A percentile compares a stretch with the other conserved stretches of the same genome.
Evolutionary conservation across 2,797 vertebrate genomes (phyloP).

Genomic region (Myotis pilosus): DNA sequence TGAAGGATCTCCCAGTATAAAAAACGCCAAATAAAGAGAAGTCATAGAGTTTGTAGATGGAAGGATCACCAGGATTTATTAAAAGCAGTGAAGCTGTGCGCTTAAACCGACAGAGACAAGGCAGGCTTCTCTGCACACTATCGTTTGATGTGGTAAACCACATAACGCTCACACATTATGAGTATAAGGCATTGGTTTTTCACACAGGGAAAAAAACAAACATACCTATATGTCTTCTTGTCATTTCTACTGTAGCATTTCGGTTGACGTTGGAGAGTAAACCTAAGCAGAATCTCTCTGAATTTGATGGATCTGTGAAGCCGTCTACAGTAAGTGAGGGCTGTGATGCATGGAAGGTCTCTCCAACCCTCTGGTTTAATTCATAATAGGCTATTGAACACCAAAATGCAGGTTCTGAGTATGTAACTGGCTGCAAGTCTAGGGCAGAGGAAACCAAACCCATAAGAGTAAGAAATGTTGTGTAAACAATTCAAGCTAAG

Average conservation of each 20-base stretch:
- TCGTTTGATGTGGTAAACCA: not conserved
- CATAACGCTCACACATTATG: not conserved
- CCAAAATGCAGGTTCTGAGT: conserved; percentile 98
- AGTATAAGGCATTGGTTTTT: not conserved
- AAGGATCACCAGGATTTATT: not conserved
- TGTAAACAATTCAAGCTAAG: conserved; percentile 44
- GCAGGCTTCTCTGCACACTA: not conserved
- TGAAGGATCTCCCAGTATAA: not conserved
- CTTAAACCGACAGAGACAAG: not conserved
- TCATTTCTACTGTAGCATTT: conserved; percentile 99
- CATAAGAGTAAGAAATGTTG: conserved; percentile 46
- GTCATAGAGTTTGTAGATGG: not conserved
- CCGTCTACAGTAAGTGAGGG: conserved; percentile 97
- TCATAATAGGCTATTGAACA: conserved; percentile 99
- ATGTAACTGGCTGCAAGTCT: conserved; percentile 98
- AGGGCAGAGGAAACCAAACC: conserved; percentile 27
- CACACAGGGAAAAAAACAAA: not conserved
- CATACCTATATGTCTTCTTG: conserved; percentile 96
- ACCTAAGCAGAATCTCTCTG: conserved; percentile 96
- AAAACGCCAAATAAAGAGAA: not conserved
- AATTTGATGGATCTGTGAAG: conserved; percentile 98
- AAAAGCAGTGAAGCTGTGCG: not conserved
- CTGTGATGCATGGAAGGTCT: conserved; percentile 98
- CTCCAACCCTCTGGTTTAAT: conserved; percentile 97
- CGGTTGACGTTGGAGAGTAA: conserved; percentile 97